phyloP scores from a whole-genome alignment of 2,888 invertebrate genomes.

The Pristionchus arcanus region DNA sequence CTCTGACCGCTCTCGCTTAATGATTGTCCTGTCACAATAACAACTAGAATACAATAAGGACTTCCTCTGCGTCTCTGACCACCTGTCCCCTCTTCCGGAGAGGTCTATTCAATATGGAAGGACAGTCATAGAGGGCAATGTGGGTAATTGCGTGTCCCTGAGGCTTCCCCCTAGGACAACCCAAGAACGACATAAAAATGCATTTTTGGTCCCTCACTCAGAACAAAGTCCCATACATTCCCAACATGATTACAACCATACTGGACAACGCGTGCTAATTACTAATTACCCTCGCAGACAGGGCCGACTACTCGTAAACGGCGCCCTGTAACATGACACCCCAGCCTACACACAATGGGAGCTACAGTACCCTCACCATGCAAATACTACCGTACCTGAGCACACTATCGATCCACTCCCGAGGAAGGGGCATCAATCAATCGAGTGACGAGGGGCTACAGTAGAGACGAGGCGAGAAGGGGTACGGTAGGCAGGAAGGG shows the following conservation, averaged over 20 bases:
- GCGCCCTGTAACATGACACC: constrained; percentile 15
- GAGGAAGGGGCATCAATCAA: background rate
- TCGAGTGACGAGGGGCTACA: constrained; percentile 17
- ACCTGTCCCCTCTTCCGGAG: constrained; percentile 8
- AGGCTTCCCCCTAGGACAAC: background rate
- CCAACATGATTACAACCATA: constrained; percentile 17
- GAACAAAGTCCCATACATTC: background rate
- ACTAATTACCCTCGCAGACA: background rate
- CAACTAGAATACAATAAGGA: constrained; percentile 9
- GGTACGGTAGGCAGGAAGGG: background rate
- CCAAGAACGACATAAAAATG: background rate
- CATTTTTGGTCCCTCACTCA: background rate
- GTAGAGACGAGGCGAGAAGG: background rate
- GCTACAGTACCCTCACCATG: background rate
- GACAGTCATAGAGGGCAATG: background rate
- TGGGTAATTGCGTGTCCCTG: background rate
- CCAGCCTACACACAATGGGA: background rate
- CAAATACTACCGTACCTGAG: background rate
- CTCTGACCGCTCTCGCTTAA: constrained; percentile 28
- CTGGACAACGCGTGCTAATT: constrained; percentile 41
- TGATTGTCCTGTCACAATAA: constrained; percentile 28
- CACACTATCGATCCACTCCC: constrained; percentile 23
- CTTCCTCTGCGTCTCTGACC: constrained; percentile 38
- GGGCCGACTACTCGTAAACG: background rate
- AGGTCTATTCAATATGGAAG: constrained; percentile 8